Evolutionary conservation across 2,797 vertebrate genomes (phyloP).

Genomic region (Acipenser ruthenus): DNA sequence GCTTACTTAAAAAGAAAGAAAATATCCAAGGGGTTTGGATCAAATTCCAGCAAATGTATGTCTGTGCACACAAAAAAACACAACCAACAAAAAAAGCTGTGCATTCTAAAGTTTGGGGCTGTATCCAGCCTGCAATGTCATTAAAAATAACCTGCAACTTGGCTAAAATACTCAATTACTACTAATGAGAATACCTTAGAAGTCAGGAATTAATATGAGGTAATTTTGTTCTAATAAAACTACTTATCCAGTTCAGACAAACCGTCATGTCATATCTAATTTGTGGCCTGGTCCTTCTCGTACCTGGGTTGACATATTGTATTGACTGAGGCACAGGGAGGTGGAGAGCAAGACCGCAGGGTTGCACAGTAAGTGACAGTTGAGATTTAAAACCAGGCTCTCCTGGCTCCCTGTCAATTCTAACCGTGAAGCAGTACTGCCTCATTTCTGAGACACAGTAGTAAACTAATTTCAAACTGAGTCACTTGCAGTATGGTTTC

Average conservation of each 20-base stretch:
- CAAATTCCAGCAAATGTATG: too few species aligned
- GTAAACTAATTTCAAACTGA: slow-evolving; percentile 2
- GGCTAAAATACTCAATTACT: background rate
- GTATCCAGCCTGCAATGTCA: too few species aligned
- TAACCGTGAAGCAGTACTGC: slow-evolving; percentile 8
- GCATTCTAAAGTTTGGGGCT: too few species aligned
- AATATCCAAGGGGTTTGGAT: too few species aligned
- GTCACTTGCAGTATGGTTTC: background rate
- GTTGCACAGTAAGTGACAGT: background rate
- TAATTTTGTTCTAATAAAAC: background rate
- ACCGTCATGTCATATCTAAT: slow-evolving; percentile 7
- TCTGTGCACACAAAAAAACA: too few species aligned
- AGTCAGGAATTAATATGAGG: slow-evolving; percentile 13
- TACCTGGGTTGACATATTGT: slow-evolving; percentile 10
- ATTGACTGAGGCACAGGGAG: slow-evolving; percentile 5
- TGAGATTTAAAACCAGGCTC: slow-evolving; percentile 13
- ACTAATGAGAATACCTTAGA: slow-evolving; percentile 9
- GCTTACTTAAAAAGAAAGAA: too few species aligned
- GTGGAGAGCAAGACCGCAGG: background rate
- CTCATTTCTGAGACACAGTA: slow-evolving; percentile 13
- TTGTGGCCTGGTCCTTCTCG: slow-evolving; percentile 4
- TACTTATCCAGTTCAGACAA: background rate
- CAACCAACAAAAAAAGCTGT: too few species aligned
- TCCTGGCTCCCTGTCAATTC: slow-evolving; percentile 4
- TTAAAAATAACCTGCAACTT: background rate